A percentile compares a stretch with the other conserved stretches of the same genome.
phyloP scores from a whole-genome alignment of 2,113 vertebrate genomes.

The Plecturocebus donacophilus region DNA sequence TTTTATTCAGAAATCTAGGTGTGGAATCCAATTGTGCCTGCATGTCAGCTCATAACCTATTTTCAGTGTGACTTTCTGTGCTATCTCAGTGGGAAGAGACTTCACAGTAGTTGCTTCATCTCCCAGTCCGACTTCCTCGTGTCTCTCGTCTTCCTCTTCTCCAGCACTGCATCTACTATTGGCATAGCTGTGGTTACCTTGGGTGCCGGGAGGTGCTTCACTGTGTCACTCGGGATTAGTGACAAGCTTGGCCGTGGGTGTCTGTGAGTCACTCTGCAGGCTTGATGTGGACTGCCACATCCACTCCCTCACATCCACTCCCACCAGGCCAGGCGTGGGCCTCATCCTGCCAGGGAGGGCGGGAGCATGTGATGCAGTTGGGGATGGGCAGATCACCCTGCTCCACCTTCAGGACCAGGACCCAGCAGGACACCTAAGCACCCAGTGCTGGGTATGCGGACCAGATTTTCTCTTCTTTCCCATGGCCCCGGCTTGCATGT shows the following conservation, averaged over 20 bases:
- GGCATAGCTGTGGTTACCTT: fast-evolving
- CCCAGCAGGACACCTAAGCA: not conserved
- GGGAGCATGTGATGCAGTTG: not conserved
- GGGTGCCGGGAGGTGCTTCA: fast-evolving
- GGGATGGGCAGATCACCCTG: no score
- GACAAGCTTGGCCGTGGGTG: not conserved
- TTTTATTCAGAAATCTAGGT: not conserved
- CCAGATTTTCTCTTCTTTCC: not conserved
- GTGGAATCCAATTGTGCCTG: not conserved
- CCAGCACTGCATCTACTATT: fast-evolving
- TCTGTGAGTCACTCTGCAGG: not conserved
- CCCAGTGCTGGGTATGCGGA: not conserved
- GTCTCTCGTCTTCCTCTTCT: not conserved
- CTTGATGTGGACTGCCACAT: no score
- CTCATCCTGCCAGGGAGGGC: no score
- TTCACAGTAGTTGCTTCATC: not conserved
- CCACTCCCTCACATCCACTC: no score
- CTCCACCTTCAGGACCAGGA: not conserved
- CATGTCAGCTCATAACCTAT: not conserved
- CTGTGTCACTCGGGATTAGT: not conserved
- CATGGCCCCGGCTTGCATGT: not conserved
- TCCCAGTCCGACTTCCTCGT: fast-evolving
- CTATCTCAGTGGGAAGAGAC: not conserved
- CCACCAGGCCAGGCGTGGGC: fast-evolving
- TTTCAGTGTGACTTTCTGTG: not conserved